Evolutionary conservation across 2,113 vertebrate genomes (phyloP), one percentile per base, ranked within the genome.

Genomic region (Hyperopisus bebe): DNA sequence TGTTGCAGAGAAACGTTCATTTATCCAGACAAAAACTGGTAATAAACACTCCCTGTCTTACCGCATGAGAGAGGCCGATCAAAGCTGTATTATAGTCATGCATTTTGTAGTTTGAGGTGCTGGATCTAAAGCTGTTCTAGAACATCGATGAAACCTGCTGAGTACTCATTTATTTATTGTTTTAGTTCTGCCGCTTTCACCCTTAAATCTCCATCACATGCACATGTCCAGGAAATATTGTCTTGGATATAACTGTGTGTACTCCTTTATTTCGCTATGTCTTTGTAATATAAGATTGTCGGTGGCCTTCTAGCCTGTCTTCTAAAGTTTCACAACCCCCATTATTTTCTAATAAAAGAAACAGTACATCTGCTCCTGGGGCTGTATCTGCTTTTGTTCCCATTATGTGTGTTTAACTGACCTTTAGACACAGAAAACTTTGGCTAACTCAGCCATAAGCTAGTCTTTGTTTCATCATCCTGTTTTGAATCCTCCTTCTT

Each of bases 271-370:
- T 80, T 35, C 42, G 15, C 35, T 19, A 0, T 39, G 35, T 42
- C 35, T 77, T 77, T 80, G 74, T 80, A 80, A 42, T 80, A 80
- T 80, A 42, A 80, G 74, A 80, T 42, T 39, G 74, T 42, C 35
- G 74, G 74, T 39, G 15, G 74, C 74, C 74, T 80, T 17, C 35
- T 42, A 80, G 74, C 31, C 70, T 77, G 70, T 17, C 13, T 77
- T 77, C 70, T 80, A 80, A 42, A 80, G 74, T 80, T 39, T 80
- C 74, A 80, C 74, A 80, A 42, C 74, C 74, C 15, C 74, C 74
- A 80, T 35, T 35, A 80, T 42, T 42, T 35, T 87, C 50, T 87
- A 53, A 87, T 53, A 53, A 53, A 87, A 55, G 85, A 87, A 87
- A 51, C 31, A 53, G 19, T 35, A 19, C 44, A 53, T 87, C 85